Conservation (phyloP, 92 coral and sea anemone genomes). For the Parazoanthus swiftii region DNA sequence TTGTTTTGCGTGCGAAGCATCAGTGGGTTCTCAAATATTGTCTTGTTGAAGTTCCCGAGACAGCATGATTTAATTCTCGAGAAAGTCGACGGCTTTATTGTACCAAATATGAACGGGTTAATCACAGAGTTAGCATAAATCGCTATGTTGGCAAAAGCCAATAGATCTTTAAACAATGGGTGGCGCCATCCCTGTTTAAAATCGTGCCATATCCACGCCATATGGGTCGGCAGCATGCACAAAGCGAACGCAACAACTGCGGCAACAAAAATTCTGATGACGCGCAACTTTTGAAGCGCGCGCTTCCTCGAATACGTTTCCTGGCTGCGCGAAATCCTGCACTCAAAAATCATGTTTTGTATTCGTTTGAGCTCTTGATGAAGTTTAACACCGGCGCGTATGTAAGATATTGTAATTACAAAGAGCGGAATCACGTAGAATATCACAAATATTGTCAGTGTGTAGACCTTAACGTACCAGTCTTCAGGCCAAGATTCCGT, state of each 20-base stretch:
- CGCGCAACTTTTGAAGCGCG: slow-evolving; percentile 34
- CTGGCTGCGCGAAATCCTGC: slow-evolving; percentile 29
- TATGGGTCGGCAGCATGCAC: slow-evolving; percentile 32
- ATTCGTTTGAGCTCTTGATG: slow-evolving; percentile 23
- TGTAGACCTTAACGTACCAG: slow-evolving; percentile 68
- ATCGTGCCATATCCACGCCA: slow-evolving; percentile 46
- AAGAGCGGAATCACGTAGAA: slow-evolving; percentile 84
- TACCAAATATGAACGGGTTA: slow-evolving; percentile 32
- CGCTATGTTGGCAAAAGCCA: slow-evolving; percentile 30
- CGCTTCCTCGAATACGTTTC: slow-evolving; percentile 30
- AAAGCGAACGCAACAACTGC: slow-evolving; percentile 31
- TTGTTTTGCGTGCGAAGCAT: slow-evolving; percentile 34
- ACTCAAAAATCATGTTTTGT: background rate
- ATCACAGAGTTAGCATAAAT: slow-evolving; percentile 25
- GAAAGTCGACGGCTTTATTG: slow-evolving; percentile 26
- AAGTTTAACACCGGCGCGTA: slow-evolving; percentile 74
- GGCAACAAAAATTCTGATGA: slow-evolving; percentile 23
- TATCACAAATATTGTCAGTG: slow-evolving; percentile 72
- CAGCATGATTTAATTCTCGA: slow-evolving; percentile 28
- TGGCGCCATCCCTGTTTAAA: slow-evolving; percentile 21
- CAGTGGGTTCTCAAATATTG: slow-evolving; percentile 12
- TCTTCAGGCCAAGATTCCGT: slow-evolving; percentile 86
- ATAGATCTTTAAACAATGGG: slow-evolving; percentile 28
- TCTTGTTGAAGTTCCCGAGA: slow-evolving; percentile 12
- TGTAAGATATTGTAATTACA: slow-evolving; percentile 75